phyloP scores from a whole-genome alignment of 2,113 vertebrate genomes.

The Pseudonaja textilis region DNA sequence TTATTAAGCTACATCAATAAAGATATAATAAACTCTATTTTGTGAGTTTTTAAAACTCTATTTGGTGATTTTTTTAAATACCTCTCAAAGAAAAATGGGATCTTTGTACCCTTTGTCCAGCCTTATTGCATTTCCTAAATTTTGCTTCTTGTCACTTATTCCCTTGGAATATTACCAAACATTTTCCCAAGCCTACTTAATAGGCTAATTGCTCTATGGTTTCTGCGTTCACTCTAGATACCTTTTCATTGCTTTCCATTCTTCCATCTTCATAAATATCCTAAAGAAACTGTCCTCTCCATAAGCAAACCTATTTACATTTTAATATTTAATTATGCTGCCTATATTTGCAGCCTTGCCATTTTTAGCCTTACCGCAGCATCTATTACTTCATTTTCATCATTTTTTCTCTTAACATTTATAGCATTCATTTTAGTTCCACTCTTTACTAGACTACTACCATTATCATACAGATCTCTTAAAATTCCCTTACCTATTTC shows the following conservation, averaged over 20 bases:
- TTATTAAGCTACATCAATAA: neutral
- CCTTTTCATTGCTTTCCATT: neutral
- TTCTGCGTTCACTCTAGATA: neutral
- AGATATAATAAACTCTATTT: neutral
- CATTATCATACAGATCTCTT: neutral
- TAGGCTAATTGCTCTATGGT: neutral
- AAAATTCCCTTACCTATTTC: neutral
- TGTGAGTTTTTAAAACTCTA: neutral
- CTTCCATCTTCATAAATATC: neutral
- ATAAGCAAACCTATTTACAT: neutral
- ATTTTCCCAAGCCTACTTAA: neutral
- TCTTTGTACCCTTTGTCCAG: neutral
- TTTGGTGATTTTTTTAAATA: neutral
- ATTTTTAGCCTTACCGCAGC: neutral
- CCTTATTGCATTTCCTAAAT: neutral
- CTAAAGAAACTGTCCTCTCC: neutral
- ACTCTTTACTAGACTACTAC: neutral
- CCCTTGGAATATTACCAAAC: neutral
- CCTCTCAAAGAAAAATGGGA: neutral
- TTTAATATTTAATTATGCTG: neutral
- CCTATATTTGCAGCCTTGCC: neutral
- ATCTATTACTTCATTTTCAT: neutral
- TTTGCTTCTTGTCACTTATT: neutral
- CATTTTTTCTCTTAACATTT: neutral
- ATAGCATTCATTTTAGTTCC: neutral